Evolutionary conservation across 2,888 invertebrate genomes (phyloP), one percentile per base, ranked within the genome.

Genomic region (Mythimna albipuncta): DNA sequence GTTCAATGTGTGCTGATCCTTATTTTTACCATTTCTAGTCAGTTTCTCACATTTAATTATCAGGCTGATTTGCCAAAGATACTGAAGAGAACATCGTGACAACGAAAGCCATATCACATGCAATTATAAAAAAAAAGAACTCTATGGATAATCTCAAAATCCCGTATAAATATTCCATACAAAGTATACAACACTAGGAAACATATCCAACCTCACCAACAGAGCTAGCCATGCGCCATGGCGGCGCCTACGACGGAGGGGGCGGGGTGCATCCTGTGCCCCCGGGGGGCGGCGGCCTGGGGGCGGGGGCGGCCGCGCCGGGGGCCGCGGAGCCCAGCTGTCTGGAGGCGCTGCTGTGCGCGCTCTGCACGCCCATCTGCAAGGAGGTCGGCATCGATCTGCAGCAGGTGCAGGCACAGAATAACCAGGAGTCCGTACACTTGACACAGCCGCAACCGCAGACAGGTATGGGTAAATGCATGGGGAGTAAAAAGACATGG

Each of bases 341-440:
- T 69, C 91, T 96, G 9, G 96, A 96, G 69, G 95, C 94, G 78
- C 88, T 96, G 73, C 93, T 96, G 64, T 96, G 96, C 63, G 95
- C 96, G 0, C 92, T 96, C 3, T 96, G 96, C 89, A 67, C 94
- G 0, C 96, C 96, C 72, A 94, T 96, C 84, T 96, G 96, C 91
- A 96, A 96, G 92, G 96, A 96, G 89, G 4, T 96, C 54, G 96
- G 96, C 13, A 84, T 96, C 0, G 96, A 96, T 64, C 84, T 96
- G 68, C 93, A 94, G 69, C 95, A 94, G 66, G 35, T 92, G 64
- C 90, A 90, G 61, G 88, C 88, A 6, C 90, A 88, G 67, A 77
- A 77, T 11, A 88, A 89, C 7, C 87, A 88, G 7, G 94, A 92
- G 35, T 91, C 93, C 21, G 94, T 95, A 26, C 95, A 95, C 74